phyloP scores from a whole-genome alignment of 2,113 vertebrate species.

The Clinocottus analis region DNA sequence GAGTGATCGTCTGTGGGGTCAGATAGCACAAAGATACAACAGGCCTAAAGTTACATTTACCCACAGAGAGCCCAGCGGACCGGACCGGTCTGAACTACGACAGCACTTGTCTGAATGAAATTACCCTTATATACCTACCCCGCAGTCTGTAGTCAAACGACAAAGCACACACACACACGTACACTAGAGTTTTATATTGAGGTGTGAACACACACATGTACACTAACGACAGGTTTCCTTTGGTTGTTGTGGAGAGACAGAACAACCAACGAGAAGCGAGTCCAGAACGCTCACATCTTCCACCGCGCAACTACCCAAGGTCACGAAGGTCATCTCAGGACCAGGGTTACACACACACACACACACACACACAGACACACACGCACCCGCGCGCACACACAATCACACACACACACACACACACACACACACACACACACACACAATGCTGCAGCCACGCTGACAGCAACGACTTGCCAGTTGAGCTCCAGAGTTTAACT shows the following conservation, averaged over 20 bases:
- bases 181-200: no score
- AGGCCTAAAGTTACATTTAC: constrained; percentile 86
- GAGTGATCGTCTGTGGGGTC: constrained; percentile 96
- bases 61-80: constrained; percentile 69
- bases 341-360: not conserved
- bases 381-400: not conserved
- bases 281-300: no score
- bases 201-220: no score
- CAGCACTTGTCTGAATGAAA: not conserved
- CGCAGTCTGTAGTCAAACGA: no score
- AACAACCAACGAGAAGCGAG: no score
- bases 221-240: not conserved
- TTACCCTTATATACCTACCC: not conserved
- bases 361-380: not conserved
- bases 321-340: not conserved
- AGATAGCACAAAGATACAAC: constrained; percentile 82
- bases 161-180: no score
- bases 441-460: not conserved
- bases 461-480: no score
- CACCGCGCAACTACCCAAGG: no score
- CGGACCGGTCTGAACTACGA: not conserved
- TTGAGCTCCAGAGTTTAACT: no score
- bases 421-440: constrained; percentile 2
- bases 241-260: not conserved
- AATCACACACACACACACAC: not conserved